A percentile compares a stretch with the other conserved stretches of the same genome.
These are phyloP conservation scores for Heteromurus nitidus DNA, from an alignment of 2,888 invertebrate species.

Conservation along the genomic window DNA sequence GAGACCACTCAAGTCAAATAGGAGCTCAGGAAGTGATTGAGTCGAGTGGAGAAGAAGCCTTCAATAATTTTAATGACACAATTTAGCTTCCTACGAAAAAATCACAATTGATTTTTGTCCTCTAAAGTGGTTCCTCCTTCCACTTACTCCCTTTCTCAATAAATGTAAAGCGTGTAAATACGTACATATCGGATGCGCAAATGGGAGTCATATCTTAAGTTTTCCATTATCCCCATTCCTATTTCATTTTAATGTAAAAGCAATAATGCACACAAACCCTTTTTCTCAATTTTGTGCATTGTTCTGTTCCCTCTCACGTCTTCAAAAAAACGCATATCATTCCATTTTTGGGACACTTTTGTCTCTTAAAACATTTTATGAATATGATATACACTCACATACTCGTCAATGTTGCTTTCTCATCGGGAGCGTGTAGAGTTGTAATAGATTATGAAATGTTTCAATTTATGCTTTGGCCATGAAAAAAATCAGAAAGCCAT, in stretches of 20 bases:
- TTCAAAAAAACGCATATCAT: neutral
- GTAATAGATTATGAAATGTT: too few relatives aligned
- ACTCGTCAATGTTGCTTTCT: too few relatives aligned
- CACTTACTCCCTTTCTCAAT: neutral
- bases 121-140: neutral
- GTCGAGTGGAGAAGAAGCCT: neutral
- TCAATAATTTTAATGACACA: neutral
- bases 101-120: conserved; percentile 9
- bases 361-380: neutral
- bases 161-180: neutral
- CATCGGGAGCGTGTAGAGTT: too few relatives aligned
- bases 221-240: too few relatives aligned
- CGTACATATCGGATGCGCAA: too few relatives aligned
- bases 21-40: neutral
- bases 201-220: too few relatives aligned
- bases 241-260: neutral
- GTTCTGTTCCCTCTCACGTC: neutral
- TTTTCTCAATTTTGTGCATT: neutral
- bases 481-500: conserved; percentile 15
- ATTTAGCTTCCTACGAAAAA: neutral
- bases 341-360: conserved; percentile 11
- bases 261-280: too few relatives aligned
- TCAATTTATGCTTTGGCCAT: too few relatives aligned
- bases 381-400: too few relatives aligned
- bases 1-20: too few relatives aligned